phyloP scores from a whole-genome alignment of 2,113 vertebrate species.

The Arothron firmamentum region DNA sequence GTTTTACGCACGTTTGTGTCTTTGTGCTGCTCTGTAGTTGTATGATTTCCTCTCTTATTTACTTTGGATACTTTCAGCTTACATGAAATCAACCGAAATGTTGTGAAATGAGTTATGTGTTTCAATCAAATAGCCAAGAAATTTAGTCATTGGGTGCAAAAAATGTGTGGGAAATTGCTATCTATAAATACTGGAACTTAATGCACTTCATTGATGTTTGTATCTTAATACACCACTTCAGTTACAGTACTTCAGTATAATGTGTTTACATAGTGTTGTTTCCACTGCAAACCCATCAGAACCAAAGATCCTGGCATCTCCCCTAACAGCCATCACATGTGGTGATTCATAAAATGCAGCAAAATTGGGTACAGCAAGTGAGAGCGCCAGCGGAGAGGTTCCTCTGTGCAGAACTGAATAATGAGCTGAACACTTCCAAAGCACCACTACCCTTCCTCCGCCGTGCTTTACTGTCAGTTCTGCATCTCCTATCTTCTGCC shows the following conservation, averaged over 20 bases:
- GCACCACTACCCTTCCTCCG: conserved; percentile 40
- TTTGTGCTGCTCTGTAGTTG: too few species aligned
- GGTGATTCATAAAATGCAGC: conserved; percentile 55
- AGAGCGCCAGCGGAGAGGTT: conserved; percentile 13
- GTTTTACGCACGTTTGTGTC: too few species aligned
- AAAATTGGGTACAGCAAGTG: conserved; percentile 30
- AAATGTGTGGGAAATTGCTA: neutral
- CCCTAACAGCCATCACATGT: conserved; percentile 57
- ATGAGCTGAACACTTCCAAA: conserved; percentile 61
- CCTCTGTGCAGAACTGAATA: conserved; percentile 56
- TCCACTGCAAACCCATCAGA: conserved; percentile 34
- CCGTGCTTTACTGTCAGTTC: conserved; percentile 56
- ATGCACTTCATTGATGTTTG: neutral
- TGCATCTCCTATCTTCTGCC: conserved; percentile 51
- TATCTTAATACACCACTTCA: neutral
- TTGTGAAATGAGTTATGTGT: too few species aligned
- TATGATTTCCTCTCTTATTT: too few species aligned
- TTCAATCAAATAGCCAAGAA: too few species aligned
- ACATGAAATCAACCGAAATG: too few species aligned
- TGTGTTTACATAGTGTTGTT: conserved; percentile 38
- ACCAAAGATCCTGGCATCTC: conserved; percentile 39
- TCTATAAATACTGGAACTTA: neutral
- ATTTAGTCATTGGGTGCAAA: neutral
- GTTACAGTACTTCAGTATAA: neutral
- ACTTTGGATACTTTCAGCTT: too few species aligned